These are phyloP conservation scores for Trichomycterus rosablanca DNA, from an alignment of 2,113 vertebrate genomes.

Conservation along the genomic window DNA sequence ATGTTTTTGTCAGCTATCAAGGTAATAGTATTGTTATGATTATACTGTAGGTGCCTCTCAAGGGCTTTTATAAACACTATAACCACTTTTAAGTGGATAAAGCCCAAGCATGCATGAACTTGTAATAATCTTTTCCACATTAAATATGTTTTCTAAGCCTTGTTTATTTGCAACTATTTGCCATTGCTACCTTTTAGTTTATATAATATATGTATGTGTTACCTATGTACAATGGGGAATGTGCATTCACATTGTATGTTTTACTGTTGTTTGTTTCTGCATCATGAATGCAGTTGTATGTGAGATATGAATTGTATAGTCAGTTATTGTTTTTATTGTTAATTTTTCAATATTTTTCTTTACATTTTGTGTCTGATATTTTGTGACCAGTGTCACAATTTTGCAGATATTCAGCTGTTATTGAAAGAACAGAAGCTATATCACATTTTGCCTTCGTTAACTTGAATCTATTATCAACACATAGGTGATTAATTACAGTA, in stretches of 20 bases:
- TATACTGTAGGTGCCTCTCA: background rate
- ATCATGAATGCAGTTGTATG: conserved; percentile 17
- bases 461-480: background rate
- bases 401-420: background rate
- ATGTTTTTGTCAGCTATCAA: conserved; percentile 38
- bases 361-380: conserved; percentile 6
- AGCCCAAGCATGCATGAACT: conserved; percentile 21
- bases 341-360: background rate
- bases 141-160: background rate
- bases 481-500: conserved; percentile 19
- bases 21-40: conserved; percentile 5
- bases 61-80: conserved; percentile 7
- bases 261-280: background rate
- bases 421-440: conserved; percentile 23
- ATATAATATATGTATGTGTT: too few species aligned
- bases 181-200: too few species aligned
- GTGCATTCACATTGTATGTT: conserved; percentile 2
- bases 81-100: conserved; percentile 32
- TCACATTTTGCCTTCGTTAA: conserved; percentile 11
- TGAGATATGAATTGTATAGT: background rate
- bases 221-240: conserved; percentile 16
- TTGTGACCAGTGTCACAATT: background rate
- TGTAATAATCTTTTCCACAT: background rate
- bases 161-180: too few species aligned
- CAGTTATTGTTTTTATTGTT: background rate